Evolutionary conservation across 2,888 invertebrate genomes (phyloP), one percentile per base, ranked within the genome.

Genomic region (Drosophila sordidula): DNA sequence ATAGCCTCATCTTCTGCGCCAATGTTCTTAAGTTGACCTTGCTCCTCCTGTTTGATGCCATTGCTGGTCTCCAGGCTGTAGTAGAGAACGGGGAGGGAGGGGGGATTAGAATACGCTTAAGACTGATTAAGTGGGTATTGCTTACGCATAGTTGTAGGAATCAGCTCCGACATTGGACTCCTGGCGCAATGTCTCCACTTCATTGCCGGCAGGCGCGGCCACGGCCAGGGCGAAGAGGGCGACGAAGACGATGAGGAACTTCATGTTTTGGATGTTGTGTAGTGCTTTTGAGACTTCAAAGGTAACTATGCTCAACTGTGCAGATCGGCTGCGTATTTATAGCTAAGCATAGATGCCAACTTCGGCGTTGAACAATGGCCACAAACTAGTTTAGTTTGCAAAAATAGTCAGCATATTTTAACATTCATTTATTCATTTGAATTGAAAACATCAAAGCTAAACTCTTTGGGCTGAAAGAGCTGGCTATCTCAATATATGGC

Each of bases 121-220:
- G 4, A 25, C 4, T 25, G 4, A 4, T 25, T 25, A 5, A 25
- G 4, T 25, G 1, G 1, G 18, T 0, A 11, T n/a, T 6, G 16
- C 42, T 44, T 42, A 57, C 57, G 0, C 0, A 6, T 1, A 6
- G 1, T 26, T 6, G 6, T 26, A 26, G 26, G 6, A 6, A 62
- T 93, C 93, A n/a, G 93, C 82, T 49, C 93, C 93, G 52, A 93
- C 77, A 2, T 82, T 72, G 8, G 76, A 75, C 0, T 63, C 46
- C 0, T 0, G 18, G 2, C 34, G 44, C 9, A 80, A 0, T 29
- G 80, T 3, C 47, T 4, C 51, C 0, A 0, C 65, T 74, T 0
- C 58, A 0, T 63, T 1, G 18, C 18, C 6, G 0, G 56, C 3
- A 18, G 90, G 88, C 4, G 78, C 80, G 3, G 90, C 90, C 32